These are phyloP conservation scores for Chaetura pelagica DNA, from an alignment of 2,113 vertebrate genomes.

Conservation along the genomic window DNA sequence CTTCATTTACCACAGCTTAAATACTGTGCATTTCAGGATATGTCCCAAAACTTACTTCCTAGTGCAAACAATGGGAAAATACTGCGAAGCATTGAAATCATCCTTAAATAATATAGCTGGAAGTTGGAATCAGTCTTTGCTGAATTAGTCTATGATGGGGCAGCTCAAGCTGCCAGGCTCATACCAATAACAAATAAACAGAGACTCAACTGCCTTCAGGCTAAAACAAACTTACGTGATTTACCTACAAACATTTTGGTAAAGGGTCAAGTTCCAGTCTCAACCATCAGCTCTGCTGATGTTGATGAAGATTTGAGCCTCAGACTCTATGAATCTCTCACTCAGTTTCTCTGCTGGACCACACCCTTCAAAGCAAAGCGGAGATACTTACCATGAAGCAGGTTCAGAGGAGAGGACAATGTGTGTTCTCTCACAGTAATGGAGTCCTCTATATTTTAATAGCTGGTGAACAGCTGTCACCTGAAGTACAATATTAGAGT, in stretches of 20 bases:
- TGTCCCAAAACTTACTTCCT: background rate
- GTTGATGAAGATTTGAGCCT: fast-evolving
- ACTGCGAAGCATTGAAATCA: background rate
- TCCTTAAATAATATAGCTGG: background rate
- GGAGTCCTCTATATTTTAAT: background rate
- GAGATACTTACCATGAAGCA: background rate
- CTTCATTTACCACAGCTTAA: background rate
- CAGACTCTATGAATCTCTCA: background rate
- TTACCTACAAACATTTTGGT: fast-evolving
- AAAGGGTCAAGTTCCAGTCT: background rate
- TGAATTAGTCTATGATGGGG: background rate
- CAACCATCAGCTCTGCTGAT: fast-evolving
- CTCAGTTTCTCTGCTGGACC: background rate
- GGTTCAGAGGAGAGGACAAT: background rate
- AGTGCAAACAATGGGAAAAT: background rate
- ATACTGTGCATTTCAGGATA: background rate
- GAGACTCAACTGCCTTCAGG: background rate
- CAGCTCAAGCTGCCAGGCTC: background rate
- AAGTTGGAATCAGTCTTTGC: background rate
- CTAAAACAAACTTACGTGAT: background rate
- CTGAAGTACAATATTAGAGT: background rate
- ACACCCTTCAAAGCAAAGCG: fast-evolving
- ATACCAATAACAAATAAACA: background rate
- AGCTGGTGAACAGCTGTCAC: background rate
- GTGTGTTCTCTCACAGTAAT: fast-evolving